Evolutionary conservation across 37 sponge, comb jelly and placozoan genomes (phyloP).

Genomic region (Beroe ovata): DNA sequence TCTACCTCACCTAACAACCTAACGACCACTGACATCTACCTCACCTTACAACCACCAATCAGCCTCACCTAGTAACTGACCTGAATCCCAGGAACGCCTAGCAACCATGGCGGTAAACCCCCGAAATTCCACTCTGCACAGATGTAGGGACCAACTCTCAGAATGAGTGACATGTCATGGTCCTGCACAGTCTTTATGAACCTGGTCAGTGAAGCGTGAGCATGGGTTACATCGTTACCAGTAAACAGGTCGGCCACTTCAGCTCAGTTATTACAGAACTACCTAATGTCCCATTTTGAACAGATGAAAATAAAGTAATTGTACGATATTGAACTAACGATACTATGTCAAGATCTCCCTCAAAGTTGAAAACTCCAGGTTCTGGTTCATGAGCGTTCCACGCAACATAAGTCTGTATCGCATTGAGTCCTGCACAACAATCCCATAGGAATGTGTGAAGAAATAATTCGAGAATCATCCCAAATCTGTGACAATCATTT

Average conservation of each 20-base stretch:
- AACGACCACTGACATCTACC: too few species aligned
- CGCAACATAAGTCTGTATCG: constrained; percentile 93
- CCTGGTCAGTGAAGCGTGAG: not conserved
- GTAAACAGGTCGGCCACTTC: too few species aligned
- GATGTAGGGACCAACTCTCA: constrained; percentile 94
- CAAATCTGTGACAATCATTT: too few species aligned
- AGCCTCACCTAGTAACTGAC: too few species aligned
- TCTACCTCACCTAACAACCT: too few species aligned
- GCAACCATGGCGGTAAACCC: constrained; percentile 64
- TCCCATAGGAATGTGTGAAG: too few species aligned
- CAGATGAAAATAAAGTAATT: too few species aligned
- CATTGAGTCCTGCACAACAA: constrained; percentile 90
- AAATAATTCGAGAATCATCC: too few species aligned
- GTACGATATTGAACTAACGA: not conserved
- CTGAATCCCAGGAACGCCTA: not conserved
- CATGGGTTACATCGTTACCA: too few species aligned
- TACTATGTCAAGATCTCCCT: constrained; percentile 73
- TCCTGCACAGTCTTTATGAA: constrained; percentile 85
- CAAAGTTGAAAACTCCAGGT: constrained; percentile 78
- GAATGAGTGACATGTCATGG: constrained; percentile 81
- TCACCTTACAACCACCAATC: too few species aligned
- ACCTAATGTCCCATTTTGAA: too few species aligned
- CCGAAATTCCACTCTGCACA: constrained; percentile 95
- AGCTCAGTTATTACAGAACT: too few species aligned
- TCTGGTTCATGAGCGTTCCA: constrained; percentile 94